Conservation (phyloP, 1,140 invertebrate species). For the Pseudomyrmex sp. region DNA sequence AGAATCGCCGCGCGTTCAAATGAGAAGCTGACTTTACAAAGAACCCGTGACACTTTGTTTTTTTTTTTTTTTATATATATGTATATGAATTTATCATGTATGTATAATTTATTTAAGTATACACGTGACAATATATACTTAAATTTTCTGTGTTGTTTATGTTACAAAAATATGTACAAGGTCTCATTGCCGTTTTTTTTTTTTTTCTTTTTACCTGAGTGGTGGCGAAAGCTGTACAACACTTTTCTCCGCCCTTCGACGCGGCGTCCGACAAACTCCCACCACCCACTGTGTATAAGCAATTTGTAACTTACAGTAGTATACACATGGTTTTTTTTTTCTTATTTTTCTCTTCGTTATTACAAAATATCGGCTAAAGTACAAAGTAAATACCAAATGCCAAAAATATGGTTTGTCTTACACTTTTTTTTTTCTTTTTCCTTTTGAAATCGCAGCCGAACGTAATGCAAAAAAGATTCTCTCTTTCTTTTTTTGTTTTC, state of each 20-base stretch:
- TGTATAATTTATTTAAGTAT: not conserved
- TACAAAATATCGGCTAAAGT: constrained; percentile 75
- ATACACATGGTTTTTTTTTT: constrained; percentile 53
- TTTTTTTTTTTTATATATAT: not conserved
- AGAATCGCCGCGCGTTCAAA: too few species aligned
- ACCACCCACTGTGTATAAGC: not conserved
- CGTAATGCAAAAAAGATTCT: constrained; percentile 40
- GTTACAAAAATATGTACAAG: constrained; percentile 77
- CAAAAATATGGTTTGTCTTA: constrained; percentile 74
- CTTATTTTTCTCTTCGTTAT: constrained; percentile 44
- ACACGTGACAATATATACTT: constrained; percentile 51
- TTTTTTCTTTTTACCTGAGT: not conserved
- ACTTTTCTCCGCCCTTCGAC: not conserved
- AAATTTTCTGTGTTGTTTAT: constrained; percentile 61
- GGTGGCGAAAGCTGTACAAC: constrained; percentile 68
- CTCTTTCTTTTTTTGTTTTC: constrained; percentile 5
- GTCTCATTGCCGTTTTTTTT: constrained; percentile 41
- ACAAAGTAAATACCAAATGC: constrained; percentile 73
- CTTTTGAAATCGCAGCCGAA: constrained; percentile 63
- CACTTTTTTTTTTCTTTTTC: constrained; percentile 6
- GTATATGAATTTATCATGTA: constrained; percentile 3
- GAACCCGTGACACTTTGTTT: too few species aligned
- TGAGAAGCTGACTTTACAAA: too few species aligned
- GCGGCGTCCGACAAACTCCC: constrained; percentile 34
- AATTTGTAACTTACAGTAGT: constrained; percentile 69